phyloP scores from a whole-genome alignment of 2,888 invertebrate species.

The Incurvaria masculella region DNA sequence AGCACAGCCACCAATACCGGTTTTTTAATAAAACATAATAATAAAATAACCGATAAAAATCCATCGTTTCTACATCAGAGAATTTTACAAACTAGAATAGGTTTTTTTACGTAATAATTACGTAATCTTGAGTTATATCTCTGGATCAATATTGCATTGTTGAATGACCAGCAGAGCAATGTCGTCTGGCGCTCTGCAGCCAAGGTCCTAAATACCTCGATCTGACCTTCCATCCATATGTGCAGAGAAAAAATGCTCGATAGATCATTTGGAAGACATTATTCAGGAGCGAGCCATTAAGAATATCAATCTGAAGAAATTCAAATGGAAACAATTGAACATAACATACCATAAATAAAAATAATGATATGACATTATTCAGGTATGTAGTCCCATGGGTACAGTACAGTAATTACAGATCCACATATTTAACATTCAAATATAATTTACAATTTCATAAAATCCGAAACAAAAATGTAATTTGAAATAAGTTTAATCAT shows the following conservation, averaged over 20 bases:
- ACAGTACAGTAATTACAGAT: neutral
- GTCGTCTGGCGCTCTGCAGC: neutral
- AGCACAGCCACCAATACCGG: too few species aligned
- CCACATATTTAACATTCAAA: neutral
- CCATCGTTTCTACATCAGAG: too few species aligned
- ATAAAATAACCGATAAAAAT: too few species aligned
- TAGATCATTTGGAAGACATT: neutral
- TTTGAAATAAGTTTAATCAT: too few species aligned
- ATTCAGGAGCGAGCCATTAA: conserved; percentile 2
- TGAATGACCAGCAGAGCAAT: neutral
- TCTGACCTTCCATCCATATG: conserved; percentile 6
- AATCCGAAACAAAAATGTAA: too few species aligned
- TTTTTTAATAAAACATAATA: too few species aligned
- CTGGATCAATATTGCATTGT: neutral
- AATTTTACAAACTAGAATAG: too few species aligned
- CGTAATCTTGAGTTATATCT: neutral
- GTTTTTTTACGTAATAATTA: too few species aligned
- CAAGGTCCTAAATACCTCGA: conserved; percentile 2
- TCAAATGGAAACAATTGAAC: neutral
- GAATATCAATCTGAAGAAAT: neutral
- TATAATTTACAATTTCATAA: too few species aligned
- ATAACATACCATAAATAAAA: neutral
- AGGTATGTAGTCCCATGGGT: neutral
- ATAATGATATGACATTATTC: neutral
- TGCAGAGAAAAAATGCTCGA: conserved; percentile 7